A percentile compares a stretch with the other conserved stretches of the same genome.
These are phyloP conservation scores for Hirundichthys speculiger DNA, from an alignment of 2,113 vertebrate genomes.

Conservation along the genomic window DNA sequence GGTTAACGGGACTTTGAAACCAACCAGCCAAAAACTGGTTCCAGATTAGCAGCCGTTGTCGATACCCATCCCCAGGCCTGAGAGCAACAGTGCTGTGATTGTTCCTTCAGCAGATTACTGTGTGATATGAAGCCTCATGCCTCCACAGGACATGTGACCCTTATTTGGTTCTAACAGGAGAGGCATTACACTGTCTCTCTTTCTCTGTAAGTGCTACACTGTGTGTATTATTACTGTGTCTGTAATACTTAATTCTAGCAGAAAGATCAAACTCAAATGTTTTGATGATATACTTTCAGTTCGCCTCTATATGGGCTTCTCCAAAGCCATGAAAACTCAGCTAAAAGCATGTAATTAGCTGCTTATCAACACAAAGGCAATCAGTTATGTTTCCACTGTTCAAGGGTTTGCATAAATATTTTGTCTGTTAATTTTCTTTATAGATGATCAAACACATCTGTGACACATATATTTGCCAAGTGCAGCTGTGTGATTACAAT, in stretches of 20 bases:
- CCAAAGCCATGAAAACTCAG: background rate
- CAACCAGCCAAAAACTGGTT: no score
- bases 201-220: background rate
- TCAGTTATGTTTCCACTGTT: background rate
- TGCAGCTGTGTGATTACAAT: no score
- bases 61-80: background rate
- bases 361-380: conserved; percentile 2
- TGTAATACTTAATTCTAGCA: conserved; percentile 9
- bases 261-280: conserved; percentile 15
- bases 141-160: conserved; percentile 66
- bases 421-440: no score
- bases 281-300: conserved; percentile 7
- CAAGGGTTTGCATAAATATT: background rate
- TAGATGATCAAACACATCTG: no score
- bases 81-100: conserved; percentile 55
- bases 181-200: conserved; percentile 19
- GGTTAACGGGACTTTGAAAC: no score
- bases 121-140: conserved; percentile 67
- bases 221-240: conserved; percentile 4
- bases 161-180: conserved; percentile 40
- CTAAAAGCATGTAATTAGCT: background rate
- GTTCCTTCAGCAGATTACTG: conserved; percentile 61
- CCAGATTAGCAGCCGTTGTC: no score
- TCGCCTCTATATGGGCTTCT: conserved; percentile 7
- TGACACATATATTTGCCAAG: no score